phyloP scores from a whole-genome alignment of 2,888 invertebrate genomes.

The Cosmopolites sordidus region DNA sequence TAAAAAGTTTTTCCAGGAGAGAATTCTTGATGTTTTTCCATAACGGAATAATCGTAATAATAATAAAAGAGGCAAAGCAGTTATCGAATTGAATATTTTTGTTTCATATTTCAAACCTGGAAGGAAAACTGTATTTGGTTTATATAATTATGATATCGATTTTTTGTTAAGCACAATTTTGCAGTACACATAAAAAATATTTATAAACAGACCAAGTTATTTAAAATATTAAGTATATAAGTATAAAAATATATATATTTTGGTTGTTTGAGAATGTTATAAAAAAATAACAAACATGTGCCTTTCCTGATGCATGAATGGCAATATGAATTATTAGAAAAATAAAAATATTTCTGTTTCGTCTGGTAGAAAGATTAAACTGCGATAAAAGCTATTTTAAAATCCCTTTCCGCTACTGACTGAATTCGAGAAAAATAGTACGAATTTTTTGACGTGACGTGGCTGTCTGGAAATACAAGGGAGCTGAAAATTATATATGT shows the following conservation, averaged over 20 bases:
- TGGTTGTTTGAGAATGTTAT: too few relatives aligned
- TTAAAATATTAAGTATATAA: too few relatives aligned
- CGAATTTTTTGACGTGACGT: constrained; percentile 4
- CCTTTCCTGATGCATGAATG: not conserved
- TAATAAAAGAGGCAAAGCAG: too few relatives aligned
- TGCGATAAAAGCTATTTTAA: constrained; percentile 22
- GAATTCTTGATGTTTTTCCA: not conserved
- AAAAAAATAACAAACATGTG: too few relatives aligned
- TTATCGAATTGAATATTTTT: too few relatives aligned
- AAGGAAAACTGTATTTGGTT: too few relatives aligned
- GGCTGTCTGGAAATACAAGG: not conserved
- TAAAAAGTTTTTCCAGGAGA: not conserved
- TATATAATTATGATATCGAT: too few relatives aligned
- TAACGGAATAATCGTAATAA: not conserved
- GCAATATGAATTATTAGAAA: constrained; percentile 1
- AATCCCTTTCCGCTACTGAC: constrained; percentile 1
- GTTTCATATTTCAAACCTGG: too few relatives aligned
- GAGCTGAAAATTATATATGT: not conserved
- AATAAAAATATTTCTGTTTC: constrained; percentile 22
- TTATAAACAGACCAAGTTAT: too few relatives aligned
- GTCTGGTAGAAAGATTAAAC: constrained; percentile 19
- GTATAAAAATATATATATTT: too few relatives aligned
- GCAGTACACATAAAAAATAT: too few relatives aligned
- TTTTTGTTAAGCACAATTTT: too few relatives aligned
- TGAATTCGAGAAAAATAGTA: not conserved